Evolutionary conservation across 1,140 invertebrate species (phyloP), one percentile per base, ranked within the genome.

Genomic region (Oryzaephilus surinamensis): DNA sequence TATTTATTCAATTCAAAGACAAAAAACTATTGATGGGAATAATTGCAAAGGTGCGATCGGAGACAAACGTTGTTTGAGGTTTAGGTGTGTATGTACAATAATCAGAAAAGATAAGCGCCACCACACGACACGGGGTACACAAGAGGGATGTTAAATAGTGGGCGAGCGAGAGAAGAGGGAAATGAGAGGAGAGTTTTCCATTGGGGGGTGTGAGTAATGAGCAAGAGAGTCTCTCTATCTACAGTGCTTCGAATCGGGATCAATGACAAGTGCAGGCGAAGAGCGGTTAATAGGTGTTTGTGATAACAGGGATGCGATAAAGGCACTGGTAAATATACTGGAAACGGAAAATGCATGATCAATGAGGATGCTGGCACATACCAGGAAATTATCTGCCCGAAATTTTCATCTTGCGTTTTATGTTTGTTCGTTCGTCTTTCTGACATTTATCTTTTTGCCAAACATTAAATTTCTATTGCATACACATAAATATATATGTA

Each of bases 231-330:
- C n/a, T 59, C 55, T 57, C 55, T 59, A 55, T 58, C 58, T 58
- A 49, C 50, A 50, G 49, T 51, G 49, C 50, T 49, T 45, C 51
- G 46, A 53, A 51, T 46, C 50, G 55, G 57, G 59, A 61, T 61
- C 59, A 61, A 59, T 61, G 59, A 60, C 57, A 58, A 61, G 58
- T 61, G 55, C 55, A 57, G 41, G 57, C 57, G 55, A 60, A 60
- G 55, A 60, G 55, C 57, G 59, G 55, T 61, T 61, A 61, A 61
- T 61, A 61, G 59, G 59, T 61, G 56, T 58, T 58, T 57, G 54
- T 55, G 59, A 61, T 61, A 61, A 61, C 57, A 43, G 51, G 50
- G 44, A 44, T 40, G 45, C 54, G 59, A 61, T 61, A 61, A 58
- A 38, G 47, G 27, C 45, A 47, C 41, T 45, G 48, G 45, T 53